These are phyloP conservation scores for Syngnathoides biaculeatus DNA, from an alignment of 2,113 vertebrate genomes.

Conservation along the genomic window DNA sequence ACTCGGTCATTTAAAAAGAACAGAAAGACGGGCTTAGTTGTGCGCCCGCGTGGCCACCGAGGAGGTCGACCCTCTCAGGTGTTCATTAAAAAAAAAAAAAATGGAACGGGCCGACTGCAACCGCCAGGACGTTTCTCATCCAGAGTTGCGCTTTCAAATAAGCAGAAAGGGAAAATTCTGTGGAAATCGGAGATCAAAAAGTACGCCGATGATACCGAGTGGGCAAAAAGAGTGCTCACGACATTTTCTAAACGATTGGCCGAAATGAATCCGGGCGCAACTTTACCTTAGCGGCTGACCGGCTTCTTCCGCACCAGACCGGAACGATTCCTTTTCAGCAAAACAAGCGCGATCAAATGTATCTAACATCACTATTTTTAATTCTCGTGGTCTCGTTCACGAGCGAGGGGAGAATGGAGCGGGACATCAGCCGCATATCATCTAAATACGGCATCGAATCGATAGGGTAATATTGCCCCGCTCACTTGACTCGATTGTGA, in stretches of 20 bases:
- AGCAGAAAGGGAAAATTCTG: background rate
- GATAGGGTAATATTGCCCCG: too few species aligned
- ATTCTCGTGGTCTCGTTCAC: too few species aligned
- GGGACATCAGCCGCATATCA: too few species aligned
- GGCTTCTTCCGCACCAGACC: background rate
- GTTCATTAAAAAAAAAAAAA: slow-evolving; percentile 8
- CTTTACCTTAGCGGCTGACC: background rate
- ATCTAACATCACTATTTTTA: background rate
- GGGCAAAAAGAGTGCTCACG: too few species aligned
- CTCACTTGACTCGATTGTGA: too few species aligned
- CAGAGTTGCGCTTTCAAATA: background rate
- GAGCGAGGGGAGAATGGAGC: too few species aligned
- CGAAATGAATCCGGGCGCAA: too few species aligned
- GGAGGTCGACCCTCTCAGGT: slow-evolving; percentile 21
- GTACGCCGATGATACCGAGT: too few species aligned
- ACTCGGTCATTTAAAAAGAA: slow-evolving; percentile 31
- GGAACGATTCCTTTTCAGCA: background rate
- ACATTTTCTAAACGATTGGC: too few species aligned
- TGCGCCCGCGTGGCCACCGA: slow-evolving; percentile 21
- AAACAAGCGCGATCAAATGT: background rate
- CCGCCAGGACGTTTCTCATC: background rate
- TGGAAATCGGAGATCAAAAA: too few species aligned
- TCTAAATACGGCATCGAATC: too few species aligned
- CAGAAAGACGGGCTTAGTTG: slow-evolving; percentile 26
- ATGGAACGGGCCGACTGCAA: background rate